Evolutionary conservation across 2,113 vertebrate species (phyloP).

Genomic region (Chamaetylas fuelleborni): DNA sequence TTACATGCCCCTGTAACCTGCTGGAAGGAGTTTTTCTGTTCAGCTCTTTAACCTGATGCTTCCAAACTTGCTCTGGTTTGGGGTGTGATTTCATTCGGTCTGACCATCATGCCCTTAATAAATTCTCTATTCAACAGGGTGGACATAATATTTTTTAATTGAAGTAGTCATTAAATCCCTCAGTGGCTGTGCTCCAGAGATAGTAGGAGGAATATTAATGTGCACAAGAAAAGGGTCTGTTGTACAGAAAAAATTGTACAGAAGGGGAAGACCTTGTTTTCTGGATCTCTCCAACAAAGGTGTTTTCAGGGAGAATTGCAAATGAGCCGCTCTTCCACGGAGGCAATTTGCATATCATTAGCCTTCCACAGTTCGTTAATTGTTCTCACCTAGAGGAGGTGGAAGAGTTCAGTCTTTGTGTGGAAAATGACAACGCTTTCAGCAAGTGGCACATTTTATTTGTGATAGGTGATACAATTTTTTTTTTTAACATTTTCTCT

Average conservation of each 20-base stretch:
- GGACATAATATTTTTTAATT: neutral
- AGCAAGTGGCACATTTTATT: neutral
- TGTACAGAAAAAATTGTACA: neutral
- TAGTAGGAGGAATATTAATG: constrained; percentile 49
- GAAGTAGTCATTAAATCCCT: neutral
- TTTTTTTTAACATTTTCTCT: neutral
- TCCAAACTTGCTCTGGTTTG: neutral
- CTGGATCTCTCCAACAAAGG: constrained; percentile 39
- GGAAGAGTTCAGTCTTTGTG: constrained; percentile 53
- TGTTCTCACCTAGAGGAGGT: constrained; percentile 59
- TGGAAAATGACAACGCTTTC: constrained; percentile 44
- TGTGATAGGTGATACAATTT: neutral
- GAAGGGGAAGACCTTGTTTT: constrained; percentile 56
- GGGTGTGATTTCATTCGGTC: neutral
- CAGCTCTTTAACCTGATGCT: neutral
- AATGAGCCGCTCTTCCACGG: constrained; percentile 40
- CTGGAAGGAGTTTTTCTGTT: neutral
- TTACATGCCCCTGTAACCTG: neutral
- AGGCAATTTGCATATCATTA: constrained; percentile 69
- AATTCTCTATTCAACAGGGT: neutral
- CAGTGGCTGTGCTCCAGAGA: constrained; percentile 12
- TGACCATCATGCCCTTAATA: neutral
- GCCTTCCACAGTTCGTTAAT: constrained; percentile 50
- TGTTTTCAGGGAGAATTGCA: constrained; percentile 57
- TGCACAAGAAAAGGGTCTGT: constrained; percentile 1